Base-by-base conservation (phyloP, 2,888 invertebrate genomes). In the Napeogenes inachia region DNA sequence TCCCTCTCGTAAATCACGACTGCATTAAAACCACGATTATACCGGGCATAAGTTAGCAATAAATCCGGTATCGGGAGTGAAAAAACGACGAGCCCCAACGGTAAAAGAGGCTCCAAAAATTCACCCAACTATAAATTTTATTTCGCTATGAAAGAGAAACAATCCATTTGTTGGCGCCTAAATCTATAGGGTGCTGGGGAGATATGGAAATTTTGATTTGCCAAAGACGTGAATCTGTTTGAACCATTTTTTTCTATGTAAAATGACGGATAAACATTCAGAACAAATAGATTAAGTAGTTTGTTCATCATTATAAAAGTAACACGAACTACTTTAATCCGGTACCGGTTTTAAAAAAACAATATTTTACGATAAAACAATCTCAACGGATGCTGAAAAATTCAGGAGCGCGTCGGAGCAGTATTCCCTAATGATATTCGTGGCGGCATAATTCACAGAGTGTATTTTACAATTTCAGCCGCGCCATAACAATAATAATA, bases 21-120 rank as follows among this genome's bases (percentile, higher is more conserved):
- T 72, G 84, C 87, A 88, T 90, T 90, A 89, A 89, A 90, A 89
- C 87, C 86, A 81, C 86, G 89, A 89, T 90, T 89, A 88, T 87
- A 82, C 82, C 74, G 78, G 82, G 83, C 85, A 85, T 87, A 87
- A 88, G 87, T 87, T 85, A 74, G 78, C 87, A 78, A 88, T 88
- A 89, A 86, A 89, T 89, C 85, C 79, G 78, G 78, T 80, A 84
- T 84, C 81, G 86, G 77, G 76, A 77, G 74, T 74, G 79, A 81
- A 75, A 80, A 77, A 75, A 68, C 59, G 55, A 67, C 64, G 70
- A 71, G 75, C 75, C 72, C 71, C 70, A 64, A 69, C 66, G 71
- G 72, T 69, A 67, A 69, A 70, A 75, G 72, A 71, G 70, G 70
- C 70, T 68, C 68, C 70, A 70, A 71, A 84, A 84, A 82, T 78